Conservation (phyloP, 1,140 invertebrate species). For the Bombus pascuorum region DNA sequence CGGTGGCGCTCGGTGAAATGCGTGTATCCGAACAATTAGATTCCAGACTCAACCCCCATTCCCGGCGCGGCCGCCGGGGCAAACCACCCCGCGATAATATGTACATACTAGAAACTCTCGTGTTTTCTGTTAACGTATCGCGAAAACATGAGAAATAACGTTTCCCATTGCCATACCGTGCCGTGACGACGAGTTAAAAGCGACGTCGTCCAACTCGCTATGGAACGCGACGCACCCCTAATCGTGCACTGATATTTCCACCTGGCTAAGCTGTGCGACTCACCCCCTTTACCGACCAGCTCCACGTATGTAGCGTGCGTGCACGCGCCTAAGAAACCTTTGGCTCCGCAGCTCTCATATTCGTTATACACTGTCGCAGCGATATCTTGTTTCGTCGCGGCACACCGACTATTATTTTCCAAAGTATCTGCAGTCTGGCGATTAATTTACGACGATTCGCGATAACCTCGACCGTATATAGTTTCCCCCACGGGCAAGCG, state of each 20-base stretch:
- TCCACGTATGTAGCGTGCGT: neutral
- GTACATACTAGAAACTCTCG: slow-evolving; percentile 70
- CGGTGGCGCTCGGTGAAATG: slow-evolving; percentile 65
- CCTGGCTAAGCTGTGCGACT: slow-evolving; percentile 39
- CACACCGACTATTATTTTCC: neutral
- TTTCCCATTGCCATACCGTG: slow-evolving; percentile 65
- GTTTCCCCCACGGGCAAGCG: neutral
- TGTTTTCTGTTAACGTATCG: slow-evolving; percentile 73
- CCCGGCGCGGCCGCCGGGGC: slow-evolving; percentile 7
- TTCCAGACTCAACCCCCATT: slow-evolving; percentile 59
- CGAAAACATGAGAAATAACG: slow-evolving; percentile 71
- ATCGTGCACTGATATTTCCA: slow-evolving; percentile 68
- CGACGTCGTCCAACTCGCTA: slow-evolving; percentile 37
- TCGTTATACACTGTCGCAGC: too few relatives aligned
- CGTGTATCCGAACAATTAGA: slow-evolving; percentile 77
- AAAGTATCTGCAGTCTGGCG: slow-evolving; percentile 23
- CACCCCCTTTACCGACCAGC: neutral
- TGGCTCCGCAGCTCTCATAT: neutral
- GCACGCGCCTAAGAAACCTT: slow-evolving; percentile 20
- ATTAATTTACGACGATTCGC: slow-evolving; percentile 53
- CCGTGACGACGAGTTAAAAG: slow-evolving; percentile 56
- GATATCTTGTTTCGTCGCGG: too few relatives aligned
- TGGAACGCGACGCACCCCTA: slow-evolving; percentile 54
- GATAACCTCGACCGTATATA: slow-evolving; percentile 45
- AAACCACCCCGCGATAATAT: slow-evolving; percentile 62